phyloP scores from a whole-genome alignment of 2,113 vertebrate genomes.

The Protobothrops flavoviridis region DNA sequence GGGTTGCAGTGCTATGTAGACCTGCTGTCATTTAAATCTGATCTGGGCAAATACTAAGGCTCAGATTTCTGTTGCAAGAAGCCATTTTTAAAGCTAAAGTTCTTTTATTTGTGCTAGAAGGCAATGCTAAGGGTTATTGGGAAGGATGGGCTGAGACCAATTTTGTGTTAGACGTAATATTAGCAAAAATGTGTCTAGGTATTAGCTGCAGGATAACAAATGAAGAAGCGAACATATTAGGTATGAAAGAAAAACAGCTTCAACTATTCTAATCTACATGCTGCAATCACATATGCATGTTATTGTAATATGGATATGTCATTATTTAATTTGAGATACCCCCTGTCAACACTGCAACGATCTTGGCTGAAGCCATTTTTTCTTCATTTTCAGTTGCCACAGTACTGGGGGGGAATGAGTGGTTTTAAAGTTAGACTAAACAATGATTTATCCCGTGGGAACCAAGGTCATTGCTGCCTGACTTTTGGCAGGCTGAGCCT shows the following conservation, averaged over 20 bases:
- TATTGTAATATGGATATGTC: not conserved
- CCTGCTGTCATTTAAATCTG: not conserved
- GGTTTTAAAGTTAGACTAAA: too few relatives aligned
- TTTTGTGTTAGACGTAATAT: constrained; percentile 20
- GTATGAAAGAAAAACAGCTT: not conserved
- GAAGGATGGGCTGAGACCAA: not conserved
- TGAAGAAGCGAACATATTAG: rapidly evolving
- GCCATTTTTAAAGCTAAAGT: not conserved
- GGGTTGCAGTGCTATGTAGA: not conserved
- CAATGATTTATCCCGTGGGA: too few relatives aligned
- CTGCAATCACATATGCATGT: not conserved
- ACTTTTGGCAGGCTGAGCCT: too few relatives aligned
- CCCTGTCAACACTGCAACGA: too few relatives aligned
- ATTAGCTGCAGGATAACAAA: not conserved
- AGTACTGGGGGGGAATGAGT: too few relatives aligned
- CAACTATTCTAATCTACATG: not conserved
- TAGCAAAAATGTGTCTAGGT: constrained; percentile 14
- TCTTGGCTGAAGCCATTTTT: too few relatives aligned
- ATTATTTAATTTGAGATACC: not conserved
- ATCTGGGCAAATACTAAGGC: not conserved
- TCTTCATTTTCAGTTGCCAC: too few relatives aligned
- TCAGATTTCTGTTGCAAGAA: not conserved
- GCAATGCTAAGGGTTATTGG: constrained; percentile 1
- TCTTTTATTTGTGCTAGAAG: constrained; percentile 5
- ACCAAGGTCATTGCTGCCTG: too few relatives aligned